These are phyloP conservation scores for Mythimna pallens DNA, from an alignment of 2,888 invertebrate species.

Conservation along the genomic window DNA sequence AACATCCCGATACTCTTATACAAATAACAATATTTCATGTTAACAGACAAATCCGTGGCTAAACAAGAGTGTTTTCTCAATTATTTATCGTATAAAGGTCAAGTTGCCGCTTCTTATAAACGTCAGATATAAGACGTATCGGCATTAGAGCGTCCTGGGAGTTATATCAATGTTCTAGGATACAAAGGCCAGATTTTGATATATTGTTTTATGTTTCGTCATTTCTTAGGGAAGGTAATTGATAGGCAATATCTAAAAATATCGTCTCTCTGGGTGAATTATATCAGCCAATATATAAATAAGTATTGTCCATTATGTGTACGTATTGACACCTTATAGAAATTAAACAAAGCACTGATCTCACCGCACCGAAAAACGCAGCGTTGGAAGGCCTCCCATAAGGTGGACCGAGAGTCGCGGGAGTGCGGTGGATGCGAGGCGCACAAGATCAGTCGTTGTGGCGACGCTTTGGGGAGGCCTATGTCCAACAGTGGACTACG, in stretches of 20 bases:
- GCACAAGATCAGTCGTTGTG: too few species aligned
- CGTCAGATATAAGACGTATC: constrained; percentile 42
- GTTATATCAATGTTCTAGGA: constrained; percentile 27
- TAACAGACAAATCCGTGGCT: constrained; percentile 37
- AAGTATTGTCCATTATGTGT: too few species aligned
- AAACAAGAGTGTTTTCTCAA: constrained; percentile 27
- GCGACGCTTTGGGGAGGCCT: too few species aligned
- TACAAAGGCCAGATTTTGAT: constrained; percentile 5
- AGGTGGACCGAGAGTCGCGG: too few species aligned
- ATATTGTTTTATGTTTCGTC: constrained; percentile 5
- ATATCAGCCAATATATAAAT: too few species aligned
- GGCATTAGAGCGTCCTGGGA: constrained; percentile 24
- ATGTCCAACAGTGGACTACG: too few species aligned
- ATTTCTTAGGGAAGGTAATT: background rate
- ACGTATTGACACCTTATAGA: too few species aligned
- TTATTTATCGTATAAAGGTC: constrained; percentile 50
- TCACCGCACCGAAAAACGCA: too few species aligned
- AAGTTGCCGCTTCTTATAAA: constrained; percentile 48
- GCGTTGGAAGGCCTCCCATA: too few species aligned
- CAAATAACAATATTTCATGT: constrained; percentile 45
- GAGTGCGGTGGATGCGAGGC: too few species aligned
- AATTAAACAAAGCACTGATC: too few species aligned
- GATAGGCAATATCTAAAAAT: background rate
- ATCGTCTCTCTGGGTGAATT: too few species aligned
- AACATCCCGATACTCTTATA: constrained; percentile 23